Evolutionary conservation across 2,888 invertebrate genomes (phyloP), one percentile per base, ranked within the genome.

Genomic region (Yponomeuta sedellus): DNA sequence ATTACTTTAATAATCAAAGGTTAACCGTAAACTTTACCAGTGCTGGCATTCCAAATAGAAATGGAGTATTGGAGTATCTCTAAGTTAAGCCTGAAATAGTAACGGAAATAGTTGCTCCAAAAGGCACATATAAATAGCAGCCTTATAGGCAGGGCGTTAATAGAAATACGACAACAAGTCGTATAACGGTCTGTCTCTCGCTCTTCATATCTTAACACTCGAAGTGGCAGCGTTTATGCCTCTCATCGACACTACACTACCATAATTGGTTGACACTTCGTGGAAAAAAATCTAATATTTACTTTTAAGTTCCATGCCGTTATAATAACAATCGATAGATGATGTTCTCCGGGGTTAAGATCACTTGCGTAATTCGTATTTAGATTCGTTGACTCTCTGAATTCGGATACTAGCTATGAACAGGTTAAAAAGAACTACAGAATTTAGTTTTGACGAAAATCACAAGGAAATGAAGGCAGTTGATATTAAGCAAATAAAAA

Each of bases 101-200:
- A 52, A 52, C 16, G 44, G 44, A 52, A 52, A 0, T 52, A 16
- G 1, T 52, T 52, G 73, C 72, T 75, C 57, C 73, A 76, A 85
- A 86, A 82, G 85, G 86, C 76, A 76, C 80, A 85, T 84, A 86
- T 84, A 86, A 87, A 86, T 86, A 83, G 81, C 79, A 52, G 44
- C 81, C 82, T 84, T 83, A 85, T 83, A 85, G 80, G 86, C 28
- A 77, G 77, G 77, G 72, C 69, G 75, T 77, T 82, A 81, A 85
- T 83, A 74, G 74, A 69, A 79, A 77, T 76, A 79, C 77, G 75
- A 78, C 80, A 72, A 77, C 74, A 73, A 76, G 16, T 61, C 61
- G 44, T 74, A 72, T 88, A 89, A 88, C 88, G 88, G 89, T 72
- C 74, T 76, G 89, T 72, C 74, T 76, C 66, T 72, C 76, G 84